These are phyloP conservation scores for Papilio aristodemus DNA, from an alignment of 1,140 invertebrate species.

Conservation along the genomic window DNA sequence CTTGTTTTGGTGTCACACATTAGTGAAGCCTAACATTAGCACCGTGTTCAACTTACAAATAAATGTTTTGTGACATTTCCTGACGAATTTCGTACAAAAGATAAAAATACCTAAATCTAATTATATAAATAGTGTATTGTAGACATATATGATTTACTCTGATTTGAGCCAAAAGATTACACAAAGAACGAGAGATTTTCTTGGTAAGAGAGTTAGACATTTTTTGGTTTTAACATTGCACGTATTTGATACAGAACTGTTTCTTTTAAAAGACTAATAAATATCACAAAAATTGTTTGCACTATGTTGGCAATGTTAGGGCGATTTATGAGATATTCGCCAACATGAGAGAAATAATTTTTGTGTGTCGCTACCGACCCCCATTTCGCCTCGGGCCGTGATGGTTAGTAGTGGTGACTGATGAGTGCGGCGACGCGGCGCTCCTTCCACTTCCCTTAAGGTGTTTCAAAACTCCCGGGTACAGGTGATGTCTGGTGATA, in stretches of 20 bases:
- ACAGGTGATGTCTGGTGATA: constrained; percentile 51
- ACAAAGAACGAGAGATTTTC: constrained; percentile 61
- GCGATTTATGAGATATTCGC: constrained; percentile 51
- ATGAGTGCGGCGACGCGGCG: constrained; percentile 34
- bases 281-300: constrained; percentile 67
- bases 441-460: constrained; percentile 32
- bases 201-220: constrained; percentile 72
- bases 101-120: constrained; percentile 79
- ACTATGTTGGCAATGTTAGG: constrained; percentile 65
- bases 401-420: constrained; percentile 38
- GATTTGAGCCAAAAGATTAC: constrained; percentile 77
- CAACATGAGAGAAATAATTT: constrained; percentile 70
- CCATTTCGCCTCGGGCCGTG: constrained; percentile 41
- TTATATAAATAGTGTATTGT: constrained; percentile 75
- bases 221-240: constrained; percentile 80
- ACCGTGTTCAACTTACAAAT: constrained; percentile 78
- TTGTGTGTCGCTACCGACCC: constrained; percentile 51
- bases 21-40: constrained; percentile 79
- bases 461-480: constrained; percentile 32
- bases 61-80: constrained; percentile 77
- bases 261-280: constrained; percentile 57
- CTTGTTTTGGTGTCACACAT: constrained; percentile 79
- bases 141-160: constrained; percentile 69
- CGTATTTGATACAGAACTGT: constrained; percentile 73
- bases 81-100: constrained; percentile 78